Evolutionary conservation across 2,888 invertebrate species (phyloP).

Genomic region (Leucophenga montana): DNA sequence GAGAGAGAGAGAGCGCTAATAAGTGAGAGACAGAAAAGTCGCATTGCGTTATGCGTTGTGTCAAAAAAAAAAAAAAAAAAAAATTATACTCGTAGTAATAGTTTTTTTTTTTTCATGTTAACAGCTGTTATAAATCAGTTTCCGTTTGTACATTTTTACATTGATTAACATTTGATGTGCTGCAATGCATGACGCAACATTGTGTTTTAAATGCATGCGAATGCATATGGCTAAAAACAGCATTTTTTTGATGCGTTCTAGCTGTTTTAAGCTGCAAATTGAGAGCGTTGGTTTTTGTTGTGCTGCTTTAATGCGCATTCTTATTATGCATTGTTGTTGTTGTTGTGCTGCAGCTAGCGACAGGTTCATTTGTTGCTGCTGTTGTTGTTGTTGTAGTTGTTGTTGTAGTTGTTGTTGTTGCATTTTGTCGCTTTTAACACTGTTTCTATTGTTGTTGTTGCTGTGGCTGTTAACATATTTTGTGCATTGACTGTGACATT

Average conservation of each 20-base stretch:
- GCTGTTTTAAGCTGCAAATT: background rate
- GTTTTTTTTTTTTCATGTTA: too few relatives aligned
- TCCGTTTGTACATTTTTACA: too few relatives aligned
- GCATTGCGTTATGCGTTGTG: background rate
- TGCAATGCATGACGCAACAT: too few relatives aligned
- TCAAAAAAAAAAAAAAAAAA: too few relatives aligned
- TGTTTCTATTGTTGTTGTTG: constrained; percentile 33
- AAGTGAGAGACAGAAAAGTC: constrained; percentile 14
- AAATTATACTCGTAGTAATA: too few relatives aligned
- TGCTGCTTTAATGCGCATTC: background rate
- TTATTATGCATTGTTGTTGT: constrained; percentile 28
- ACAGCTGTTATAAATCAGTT: too few relatives aligned
- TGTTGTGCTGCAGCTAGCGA: constrained; percentile 41
- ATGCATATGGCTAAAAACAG: too few relatives aligned
- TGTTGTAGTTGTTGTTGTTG: constrained; percentile 40
- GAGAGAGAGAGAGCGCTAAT: constrained; percentile 30
- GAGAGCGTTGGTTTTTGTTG: constrained; percentile 41
- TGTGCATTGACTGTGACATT: constrained; percentile 68
- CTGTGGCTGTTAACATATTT: constrained; percentile 47
- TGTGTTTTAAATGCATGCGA: too few relatives aligned
- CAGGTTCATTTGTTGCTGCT: constrained; percentile 56
- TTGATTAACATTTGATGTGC: too few relatives aligned
- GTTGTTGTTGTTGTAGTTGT: constrained; percentile 39
- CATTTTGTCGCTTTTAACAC: constrained; percentile 13
- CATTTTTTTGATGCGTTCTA: too few relatives aligned